Evolutionary conservation across 2,797 vertebrate genomes (phyloP).

Genomic region (Sardinella longiceps): DNA sequence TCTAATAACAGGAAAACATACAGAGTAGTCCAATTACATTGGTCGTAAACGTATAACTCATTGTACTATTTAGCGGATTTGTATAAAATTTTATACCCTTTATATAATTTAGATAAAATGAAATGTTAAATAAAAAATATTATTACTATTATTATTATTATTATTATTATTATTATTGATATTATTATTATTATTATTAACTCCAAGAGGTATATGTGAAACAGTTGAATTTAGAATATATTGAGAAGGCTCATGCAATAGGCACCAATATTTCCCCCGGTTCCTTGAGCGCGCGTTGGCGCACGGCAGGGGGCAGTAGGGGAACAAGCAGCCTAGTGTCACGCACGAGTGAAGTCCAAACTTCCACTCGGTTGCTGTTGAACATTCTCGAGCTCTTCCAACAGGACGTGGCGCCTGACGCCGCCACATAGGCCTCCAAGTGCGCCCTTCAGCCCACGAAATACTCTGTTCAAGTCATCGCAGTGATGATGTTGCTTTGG

Average conservation of each 20-base stretch:
- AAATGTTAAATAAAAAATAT: neutral
- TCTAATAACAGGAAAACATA: neutral
- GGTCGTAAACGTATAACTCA: neutral
- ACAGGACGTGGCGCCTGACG: neutral
- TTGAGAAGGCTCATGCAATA: neutral
- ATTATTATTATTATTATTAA: neutral
- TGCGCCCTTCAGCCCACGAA: neutral
- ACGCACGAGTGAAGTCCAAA: neutral
- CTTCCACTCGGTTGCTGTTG: neutral
- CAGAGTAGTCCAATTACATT: neutral
- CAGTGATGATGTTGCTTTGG: neutral
- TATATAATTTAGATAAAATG: neutral
- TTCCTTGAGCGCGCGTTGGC: neutral
- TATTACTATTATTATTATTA: neutral
- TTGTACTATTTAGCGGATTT: neutral
- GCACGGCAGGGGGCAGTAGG: slow-evolving; percentile 25
- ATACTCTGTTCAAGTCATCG: neutral
- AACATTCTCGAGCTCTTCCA: neutral
- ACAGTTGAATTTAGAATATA: neutral
- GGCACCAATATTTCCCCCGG: neutral
- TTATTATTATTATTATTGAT: neutral
- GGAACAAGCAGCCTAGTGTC: slow-evolving; percentile 21
- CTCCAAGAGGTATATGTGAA: neutral
- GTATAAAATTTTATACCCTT: neutral
- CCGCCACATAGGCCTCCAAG: neutral